A percentile compares a stretch with the other conserved stretches of the same genome.
phyloP scores from a whole-genome alignment of 2,888 invertebrate genomes.

The Embidobia sp. region DNA sequence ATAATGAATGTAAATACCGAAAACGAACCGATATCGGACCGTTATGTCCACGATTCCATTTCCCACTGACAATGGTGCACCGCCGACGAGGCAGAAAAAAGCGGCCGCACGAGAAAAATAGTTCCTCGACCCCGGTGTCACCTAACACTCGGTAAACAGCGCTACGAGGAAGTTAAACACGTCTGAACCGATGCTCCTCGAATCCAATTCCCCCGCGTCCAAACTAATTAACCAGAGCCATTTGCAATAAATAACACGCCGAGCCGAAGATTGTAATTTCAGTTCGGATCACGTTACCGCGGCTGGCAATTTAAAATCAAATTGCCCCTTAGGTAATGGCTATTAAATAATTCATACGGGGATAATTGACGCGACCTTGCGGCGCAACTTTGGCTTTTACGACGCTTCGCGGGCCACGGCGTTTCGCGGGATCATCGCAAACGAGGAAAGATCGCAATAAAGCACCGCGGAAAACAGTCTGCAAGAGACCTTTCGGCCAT shows the following conservation, averaged over 20 bases:
- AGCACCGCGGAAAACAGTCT: constrained; percentile 10
- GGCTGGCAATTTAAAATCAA: constrained; percentile 57
- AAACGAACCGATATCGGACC: constrained; percentile 45
- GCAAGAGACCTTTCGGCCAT: too few relatives aligned
- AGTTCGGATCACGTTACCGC: constrained; percentile 57
- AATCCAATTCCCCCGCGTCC: constrained; percentile 40
- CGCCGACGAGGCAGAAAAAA: constrained; percentile 9
- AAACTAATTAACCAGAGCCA: constrained; percentile 60
- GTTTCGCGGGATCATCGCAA: constrained; percentile 25
- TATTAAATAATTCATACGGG: constrained; percentile 62
- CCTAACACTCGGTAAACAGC: constrained; percentile 56
- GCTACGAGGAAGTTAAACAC: constrained; percentile 52
- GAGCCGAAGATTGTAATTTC: constrained; percentile 58
- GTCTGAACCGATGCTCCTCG: constrained; percentile 26
- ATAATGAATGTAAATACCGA: constrained; percentile 52
- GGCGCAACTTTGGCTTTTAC: constrained; percentile 45
- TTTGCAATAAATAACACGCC: constrained; percentile 57
- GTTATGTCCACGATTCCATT: constrained; percentile 55
- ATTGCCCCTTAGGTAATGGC: constrained; percentile 57
- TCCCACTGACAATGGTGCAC: constrained; percentile 36
- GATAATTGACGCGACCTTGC: constrained; percentile 63
- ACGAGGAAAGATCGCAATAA: constrained; percentile 34
- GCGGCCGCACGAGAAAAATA: constrained; percentile 30
- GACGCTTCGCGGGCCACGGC: constrained; percentile 17
- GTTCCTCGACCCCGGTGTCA: constrained; percentile 58